Evolutionary conservation across 2,888 invertebrate species (phyloP), one percentile per base, ranked within the genome.

Genomic region (Cerastis rubricosa): DNA sequence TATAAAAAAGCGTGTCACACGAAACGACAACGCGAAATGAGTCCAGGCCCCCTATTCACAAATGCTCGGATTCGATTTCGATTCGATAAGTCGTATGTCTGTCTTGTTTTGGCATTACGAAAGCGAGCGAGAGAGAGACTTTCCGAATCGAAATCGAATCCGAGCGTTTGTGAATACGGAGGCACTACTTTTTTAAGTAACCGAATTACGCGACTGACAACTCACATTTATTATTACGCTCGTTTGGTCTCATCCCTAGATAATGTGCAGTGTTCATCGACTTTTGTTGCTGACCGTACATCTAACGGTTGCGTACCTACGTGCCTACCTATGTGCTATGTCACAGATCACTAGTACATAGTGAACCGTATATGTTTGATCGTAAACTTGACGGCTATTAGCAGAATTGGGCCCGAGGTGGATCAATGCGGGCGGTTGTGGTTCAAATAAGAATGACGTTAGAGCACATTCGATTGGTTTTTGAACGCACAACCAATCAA

Each of bases 371-470:
- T 59, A 14, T 61, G 59, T 68, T 78, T 72, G 76, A 72, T 80
- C 71, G 68, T 82, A 84, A 87, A 88, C 78, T 84, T 86, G 74
- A 66, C 66, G 64, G 68, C 76, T 80, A 77, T 76, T 70, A 78
- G 77, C 68, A 81, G 80, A 81, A 81, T 83, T 86, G 78, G 77
- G 76, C 35, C 67, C 78, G 71, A 80, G 82, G 76, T 78, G 68
- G 76, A 76, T 70, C 72, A 61, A 81, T 76, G 74, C 78, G 57
- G 73, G 54, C 49, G 35, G 40, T 74, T 43, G n/a, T 49, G 8
- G 29, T 65, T 45, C 72, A 63, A 80, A 59, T 69, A 65, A 57
- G 14, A 57, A 70, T 63, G 45, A 73, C 74, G 45, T 75, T 78
- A 35, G 19, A 57, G n/a, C n/a, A 57, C 61, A 68, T 54, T 83